Percentiles rank a stretch among this genome's conserved stretches.
phyloP scores from a whole-genome alignment of 2,113 vertebrate genomes.

The Pagrus major region DNA sequence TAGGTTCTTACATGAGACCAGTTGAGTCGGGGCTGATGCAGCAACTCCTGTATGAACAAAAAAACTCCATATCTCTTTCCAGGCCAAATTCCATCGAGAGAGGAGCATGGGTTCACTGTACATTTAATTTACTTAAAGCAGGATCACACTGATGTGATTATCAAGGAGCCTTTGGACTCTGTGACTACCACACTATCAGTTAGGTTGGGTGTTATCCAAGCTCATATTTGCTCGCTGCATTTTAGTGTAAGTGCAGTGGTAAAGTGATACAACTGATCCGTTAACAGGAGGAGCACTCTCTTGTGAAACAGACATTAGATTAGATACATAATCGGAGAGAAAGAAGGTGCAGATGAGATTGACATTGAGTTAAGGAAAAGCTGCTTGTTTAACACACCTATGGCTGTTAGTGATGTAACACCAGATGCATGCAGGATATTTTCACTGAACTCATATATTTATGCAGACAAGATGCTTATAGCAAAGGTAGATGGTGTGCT shows the following conservation, averaged over 20 bases:
- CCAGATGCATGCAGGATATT: not conserved
- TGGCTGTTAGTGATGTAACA: not conserved
- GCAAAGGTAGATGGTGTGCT: not conserved
- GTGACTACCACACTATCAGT: not conserved
- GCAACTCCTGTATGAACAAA: constrained; percentile 12
- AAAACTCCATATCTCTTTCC: not conserved
- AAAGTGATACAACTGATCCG: constrained; percentile 35
- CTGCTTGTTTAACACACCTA: not conserved
- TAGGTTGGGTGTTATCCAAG: not conserved
- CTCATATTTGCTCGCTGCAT: constrained; percentile 14
- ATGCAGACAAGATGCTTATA: no score
- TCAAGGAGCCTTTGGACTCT: constrained; percentile 45
- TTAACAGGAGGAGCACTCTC: not conserved
- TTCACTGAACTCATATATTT: not conserved
- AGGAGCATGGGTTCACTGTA: constrained; percentile 25
- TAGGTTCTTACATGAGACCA: not conserved
- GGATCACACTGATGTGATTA: constrained; percentile 45
- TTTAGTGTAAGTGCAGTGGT: constrained; percentile 37
- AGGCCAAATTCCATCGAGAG: constrained; percentile 27
- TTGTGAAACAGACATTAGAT: constrained; percentile 6
- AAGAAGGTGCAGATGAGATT: not conserved
- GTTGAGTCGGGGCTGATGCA: not conserved
- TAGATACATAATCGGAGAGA: not conserved
- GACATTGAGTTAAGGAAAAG: not conserved
- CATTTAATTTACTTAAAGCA: constrained; percentile 36